Percentiles rank a stretch among this genome's conserved stretches.
phyloP scores from a whole-genome alignment of 2,797 vertebrate species.

The Bryconaethiops microstoma region DNA sequence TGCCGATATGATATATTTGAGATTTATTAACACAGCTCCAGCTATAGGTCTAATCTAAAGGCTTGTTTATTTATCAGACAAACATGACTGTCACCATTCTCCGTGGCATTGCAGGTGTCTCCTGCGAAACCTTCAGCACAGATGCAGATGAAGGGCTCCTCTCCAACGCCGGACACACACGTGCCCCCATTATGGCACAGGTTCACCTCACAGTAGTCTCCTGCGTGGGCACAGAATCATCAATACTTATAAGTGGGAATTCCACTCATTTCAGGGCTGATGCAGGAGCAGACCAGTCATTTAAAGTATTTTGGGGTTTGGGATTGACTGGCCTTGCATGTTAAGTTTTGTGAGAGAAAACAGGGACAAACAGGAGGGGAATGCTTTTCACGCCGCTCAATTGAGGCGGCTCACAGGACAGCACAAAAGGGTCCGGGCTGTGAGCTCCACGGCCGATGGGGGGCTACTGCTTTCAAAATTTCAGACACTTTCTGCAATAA shows the following conservation, averaged over 20 bases:
- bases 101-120: conserved; percentile 86
- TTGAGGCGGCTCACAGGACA: conserved; percentile 41
- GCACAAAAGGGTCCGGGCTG: conserved; percentile 51
- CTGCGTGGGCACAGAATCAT: conserved; percentile 66
- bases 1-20: no score
- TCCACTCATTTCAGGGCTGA: conserved; percentile 34
- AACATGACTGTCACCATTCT: conserved; percentile 78
- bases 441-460: conserved; percentile 53
- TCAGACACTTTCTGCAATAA: conserved; percentile 42
- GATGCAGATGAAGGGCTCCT: conserved; percentile 87
- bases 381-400: conserved; percentile 45
- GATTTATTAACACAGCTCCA: no score
- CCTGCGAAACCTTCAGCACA: conserved; percentile 88
- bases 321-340: conserved; percentile 49
- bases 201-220: conserved; percentile 87
- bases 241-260: conserved; percentile 28
- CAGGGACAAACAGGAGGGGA: conserved; percentile 39
- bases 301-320: conserved; percentile 34
- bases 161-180: conserved; percentile 82
- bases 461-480: neutral
- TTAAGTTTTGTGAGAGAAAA: conserved; percentile 51
- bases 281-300: conserved; percentile 41
- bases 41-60: neutral
- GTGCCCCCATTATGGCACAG: conserved; percentile 90
- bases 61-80: neutral